These are phyloP conservation scores for Thymallus thymallus DNA, from an alignment of 2,113 vertebrate genomes.

Conservation along the genomic window DNA sequence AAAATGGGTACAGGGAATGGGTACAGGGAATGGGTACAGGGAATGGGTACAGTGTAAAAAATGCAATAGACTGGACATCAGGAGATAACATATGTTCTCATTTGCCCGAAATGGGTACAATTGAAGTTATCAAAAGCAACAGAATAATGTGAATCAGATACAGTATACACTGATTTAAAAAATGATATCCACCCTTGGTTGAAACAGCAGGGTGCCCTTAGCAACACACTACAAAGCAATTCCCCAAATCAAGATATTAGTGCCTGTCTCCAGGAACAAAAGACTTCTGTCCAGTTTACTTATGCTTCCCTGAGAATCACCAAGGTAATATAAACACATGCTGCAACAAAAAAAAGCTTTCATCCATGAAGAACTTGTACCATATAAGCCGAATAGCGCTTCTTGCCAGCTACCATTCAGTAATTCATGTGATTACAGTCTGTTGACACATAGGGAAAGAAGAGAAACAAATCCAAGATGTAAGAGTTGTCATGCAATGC, in stretches of 20 bases:
- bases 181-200: too few relatives aligned
- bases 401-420: not conserved
- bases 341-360: not conserved
- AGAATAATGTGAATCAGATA: too few relatives aligned
- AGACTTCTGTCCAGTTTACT: constrained; percentile 6
- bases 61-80: too few relatives aligned
- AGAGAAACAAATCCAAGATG: not conserved
- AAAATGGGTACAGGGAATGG: too few relatives aligned
- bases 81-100: too few relatives aligned
- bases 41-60: too few relatives aligned
- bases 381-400: not conserved
- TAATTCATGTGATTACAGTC: constrained; percentile 3
- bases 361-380: not conserved
- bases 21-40: too few relatives aligned
- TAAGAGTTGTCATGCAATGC: not conserved
- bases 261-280: not conserved
- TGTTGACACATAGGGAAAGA: not conserved
- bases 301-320: not conserved
- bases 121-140: too few relatives aligned
- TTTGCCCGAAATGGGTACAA: too few relatives aligned
- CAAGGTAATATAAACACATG: constrained; percentile 1
- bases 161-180: too few relatives aligned
- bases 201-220: not conserved
- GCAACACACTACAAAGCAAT: not conserved
- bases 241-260: constrained; percentile 9